Evolutionary conservation across 2,888 invertebrate species (phyloP), one percentile per base, ranked within the genome.

Genomic region (Acleris holmiana): DNA sequence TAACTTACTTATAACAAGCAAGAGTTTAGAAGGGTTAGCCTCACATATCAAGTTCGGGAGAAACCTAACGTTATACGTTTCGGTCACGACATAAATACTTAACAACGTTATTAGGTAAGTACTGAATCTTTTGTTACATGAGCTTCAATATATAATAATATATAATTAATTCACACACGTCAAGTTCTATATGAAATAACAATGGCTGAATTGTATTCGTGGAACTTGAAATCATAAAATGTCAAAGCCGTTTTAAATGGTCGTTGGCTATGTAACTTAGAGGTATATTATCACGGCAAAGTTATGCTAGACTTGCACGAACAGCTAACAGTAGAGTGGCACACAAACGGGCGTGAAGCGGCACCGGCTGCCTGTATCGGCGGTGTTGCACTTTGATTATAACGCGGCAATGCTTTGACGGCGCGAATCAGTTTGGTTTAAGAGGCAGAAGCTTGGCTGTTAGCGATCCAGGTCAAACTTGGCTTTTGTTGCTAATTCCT

Each of bases 361-460:
- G 56, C 23, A 23, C 41, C 48, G 64, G 17, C 44, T 50, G 62
- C 40, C 23, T 57, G 53, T 55, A 59, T 65, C 59, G 64, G 25
- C 48, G 40, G 41, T 54, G 58, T 53, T 48, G 68, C 64, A 69
- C 68, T 70, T 71, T 70, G 71, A 74, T 74, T 72, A 75, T 71
- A 67, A 57, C 67, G 60, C 61, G 35, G 19, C 46, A 23, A 44
- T 55, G 62, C 51, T 53, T 48, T 40, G 48, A 53, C 41, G 41
- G 19, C 35, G 29, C 23, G 23, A 49, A 23, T 8, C 19, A 23
- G 15, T 47, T 19, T 19, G 47, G 49, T 13, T 23, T n/a, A 23
- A 49, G 21, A 4, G n/a, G 23, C 15, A 18, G 21, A 5, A 49
- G 49, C 15, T 13, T 49, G 15, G 21, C 21, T 15, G n/a, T 49